A percentile compares a stretch with the other conserved stretches of the same genome.
Evolutionary conservation across 2,113 vertebrate species (phyloP).

Genomic region (Ptyas mucosa): DNA sequence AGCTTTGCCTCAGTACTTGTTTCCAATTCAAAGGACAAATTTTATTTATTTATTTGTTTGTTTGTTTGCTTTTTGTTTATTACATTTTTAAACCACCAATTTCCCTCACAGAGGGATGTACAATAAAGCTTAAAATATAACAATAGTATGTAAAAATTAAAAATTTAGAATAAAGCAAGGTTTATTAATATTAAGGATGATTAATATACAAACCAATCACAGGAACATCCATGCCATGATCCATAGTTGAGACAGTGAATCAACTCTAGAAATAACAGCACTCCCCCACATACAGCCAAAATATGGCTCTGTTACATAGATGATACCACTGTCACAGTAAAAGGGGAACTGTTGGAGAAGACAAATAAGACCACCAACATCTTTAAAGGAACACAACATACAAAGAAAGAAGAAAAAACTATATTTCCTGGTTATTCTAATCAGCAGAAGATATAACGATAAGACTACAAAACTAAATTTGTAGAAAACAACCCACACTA

Average conservation of each 20-base stretch:
- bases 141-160: neutral
- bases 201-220: neutral
- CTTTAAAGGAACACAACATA: neutral
- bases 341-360: neutral
- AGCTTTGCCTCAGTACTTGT: neutral
- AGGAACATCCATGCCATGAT: neutral
- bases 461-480: neutral
- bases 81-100: neutral
- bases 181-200: neutral
- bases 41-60: neutral
- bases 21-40: neutral
- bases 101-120: neutral
- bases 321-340: neutral
- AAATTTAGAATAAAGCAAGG: neutral
- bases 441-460: neutral
- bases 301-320: neutral
- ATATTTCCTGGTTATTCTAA: neutral
- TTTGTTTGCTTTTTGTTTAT: neutral
- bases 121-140: neutral
- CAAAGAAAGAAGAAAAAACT: neutral
- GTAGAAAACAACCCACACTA: neutral
- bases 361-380: neutral
- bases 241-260: neutral
- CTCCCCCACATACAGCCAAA: neutral
- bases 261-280: neutral